Evolutionary conservation across 92 coral and sea anemone genomes (phyloP).

Genomic region (Ricordea florida): DNA sequence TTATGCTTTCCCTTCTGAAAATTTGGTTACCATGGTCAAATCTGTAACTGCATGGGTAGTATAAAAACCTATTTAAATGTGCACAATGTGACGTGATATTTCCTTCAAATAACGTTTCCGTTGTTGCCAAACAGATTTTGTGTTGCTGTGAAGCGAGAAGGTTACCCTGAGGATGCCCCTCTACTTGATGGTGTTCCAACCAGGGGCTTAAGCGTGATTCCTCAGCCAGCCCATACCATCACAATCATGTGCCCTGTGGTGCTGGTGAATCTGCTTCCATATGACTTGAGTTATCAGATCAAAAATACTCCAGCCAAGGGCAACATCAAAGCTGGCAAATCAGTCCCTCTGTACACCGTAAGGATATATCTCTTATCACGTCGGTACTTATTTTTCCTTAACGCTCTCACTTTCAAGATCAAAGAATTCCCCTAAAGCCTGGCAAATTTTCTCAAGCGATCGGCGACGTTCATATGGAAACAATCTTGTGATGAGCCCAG

Average conservation of each 20-base stretch:
- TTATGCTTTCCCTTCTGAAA: too few species aligned
- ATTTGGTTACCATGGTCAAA: too few species aligned
- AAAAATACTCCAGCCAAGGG: slow-evolving; percentile 69
- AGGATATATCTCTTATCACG: slow-evolving; percentile 12
- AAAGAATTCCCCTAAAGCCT: too few species aligned
- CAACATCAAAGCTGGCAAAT: slow-evolving; percentile 87
- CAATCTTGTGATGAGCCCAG: too few species aligned
- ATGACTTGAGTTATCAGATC: slow-evolving; percentile 83
- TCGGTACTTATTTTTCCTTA: too few species aligned
- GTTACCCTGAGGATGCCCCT: slow-evolving; percentile 82
- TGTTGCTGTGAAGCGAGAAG: slow-evolving; percentile 89
- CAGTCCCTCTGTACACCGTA: slow-evolving; percentile 90
- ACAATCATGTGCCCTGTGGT: slow-evolving; percentile 88
- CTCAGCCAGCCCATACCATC: slow-evolving; percentile 95
- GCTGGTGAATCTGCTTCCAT: slow-evolving; percentile 89
- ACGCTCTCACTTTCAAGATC: too few species aligned
- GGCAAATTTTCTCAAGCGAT: too few species aligned
- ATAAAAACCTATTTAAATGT: too few species aligned
- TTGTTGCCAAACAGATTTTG: slow-evolving; percentile 82
- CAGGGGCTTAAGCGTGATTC: slow-evolving; percentile 34
- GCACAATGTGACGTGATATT: too few species aligned
- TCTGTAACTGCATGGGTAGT: too few species aligned
- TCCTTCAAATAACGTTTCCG: too few species aligned
- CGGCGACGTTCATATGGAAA: too few species aligned
- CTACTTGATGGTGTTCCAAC: slow-evolving; percentile 24